Evolutionary conservation across 2,797 vertebrate species (phyloP), one percentile per base, ranked within the genome.

Genomic region (Choloepus didactylus): DNA sequence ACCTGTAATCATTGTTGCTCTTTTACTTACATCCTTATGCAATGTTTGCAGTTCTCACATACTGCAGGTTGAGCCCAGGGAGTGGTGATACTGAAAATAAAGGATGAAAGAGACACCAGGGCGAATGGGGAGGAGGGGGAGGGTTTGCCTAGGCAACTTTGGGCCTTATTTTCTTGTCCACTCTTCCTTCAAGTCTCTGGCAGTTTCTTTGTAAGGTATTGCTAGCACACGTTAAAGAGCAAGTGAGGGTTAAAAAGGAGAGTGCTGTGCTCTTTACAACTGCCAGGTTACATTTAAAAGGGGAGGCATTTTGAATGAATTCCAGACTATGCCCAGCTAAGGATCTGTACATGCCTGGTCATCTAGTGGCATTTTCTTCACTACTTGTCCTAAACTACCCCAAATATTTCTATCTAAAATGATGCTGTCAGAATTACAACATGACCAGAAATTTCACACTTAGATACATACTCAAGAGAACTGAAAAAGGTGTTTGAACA

Each of bases 271-370:
- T 12, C 25, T 79, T 81, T 12, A 49, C 8, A 46, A 5, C 6
- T 16, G 4, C 49, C 23, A 11, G 14, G 12, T 25, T 23, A 75
- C 15, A n/a, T 10, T 15, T 89, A 49, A 29, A 92, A 89, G 60
- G 3, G n/a, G 41, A 85, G 27, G 25, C 3, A 31, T 21, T 56
- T 35, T 14, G 15, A 54, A 62, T 16, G 62, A 64, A 83, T 51
- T 51, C 9, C 16, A 83, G 64, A 77, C 21, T 1, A 18, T 1
- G 1, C 46, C 19, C 27, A 66, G 18, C 35, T 41, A n/a, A 82
- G n/a, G 9, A 2, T 16, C 29, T 49, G 1, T 19, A 4, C 0
- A 62, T 19, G 75, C 9, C 0, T 12, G 18, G 11, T 27, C 69
- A 75, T 38, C 14, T 2, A 21, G 4, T 18, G 35, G 0, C 1